Evolutionary conservation across 1,140 invertebrate species (phyloP).

Genomic region (Magallana ariakensis): DNA sequence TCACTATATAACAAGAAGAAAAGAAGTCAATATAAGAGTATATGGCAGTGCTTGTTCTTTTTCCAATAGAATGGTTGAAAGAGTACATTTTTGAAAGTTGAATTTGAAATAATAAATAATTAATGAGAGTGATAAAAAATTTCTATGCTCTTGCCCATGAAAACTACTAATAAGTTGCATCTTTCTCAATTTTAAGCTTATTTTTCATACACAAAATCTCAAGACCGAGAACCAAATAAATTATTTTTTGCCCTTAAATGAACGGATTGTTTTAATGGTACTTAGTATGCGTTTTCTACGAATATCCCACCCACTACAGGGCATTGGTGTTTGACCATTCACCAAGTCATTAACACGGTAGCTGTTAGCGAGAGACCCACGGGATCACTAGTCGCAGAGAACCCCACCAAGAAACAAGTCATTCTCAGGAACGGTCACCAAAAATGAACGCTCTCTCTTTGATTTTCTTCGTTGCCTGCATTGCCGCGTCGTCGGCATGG

Average conservation of each 20-base stretch:
- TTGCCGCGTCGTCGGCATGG: background rate
- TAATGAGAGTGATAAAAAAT: too few species aligned
- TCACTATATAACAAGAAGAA: background rate
- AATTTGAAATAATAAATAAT: too few species aligned
- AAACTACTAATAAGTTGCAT: too few species aligned
- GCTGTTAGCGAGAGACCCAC: background rate
- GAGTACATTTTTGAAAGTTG: too few species aligned
- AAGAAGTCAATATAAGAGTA: background rate
- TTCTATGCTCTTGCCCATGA: too few species aligned
- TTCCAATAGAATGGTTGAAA: too few species aligned
- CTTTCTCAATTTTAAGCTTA: too few species aligned
- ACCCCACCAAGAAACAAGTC: background rate
- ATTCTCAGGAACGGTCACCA: background rate
- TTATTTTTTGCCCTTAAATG: background rate
- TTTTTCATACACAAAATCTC: too few species aligned
- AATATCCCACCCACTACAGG: background rate
- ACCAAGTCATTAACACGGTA: background rate
- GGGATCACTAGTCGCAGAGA: background rate
- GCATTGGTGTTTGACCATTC: background rate
- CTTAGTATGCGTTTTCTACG: background rate
- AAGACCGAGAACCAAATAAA: too few species aligned
- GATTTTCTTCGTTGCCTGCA: background rate
- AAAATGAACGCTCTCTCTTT: background rate
- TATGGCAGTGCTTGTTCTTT: too few species aligned
- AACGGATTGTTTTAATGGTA: background rate